Percentiles rank a stretch among this genome's conserved stretches.
phyloP scores from a whole-genome alignment of 2,113 vertebrate species.

The Nettapus auritus region DNA sequence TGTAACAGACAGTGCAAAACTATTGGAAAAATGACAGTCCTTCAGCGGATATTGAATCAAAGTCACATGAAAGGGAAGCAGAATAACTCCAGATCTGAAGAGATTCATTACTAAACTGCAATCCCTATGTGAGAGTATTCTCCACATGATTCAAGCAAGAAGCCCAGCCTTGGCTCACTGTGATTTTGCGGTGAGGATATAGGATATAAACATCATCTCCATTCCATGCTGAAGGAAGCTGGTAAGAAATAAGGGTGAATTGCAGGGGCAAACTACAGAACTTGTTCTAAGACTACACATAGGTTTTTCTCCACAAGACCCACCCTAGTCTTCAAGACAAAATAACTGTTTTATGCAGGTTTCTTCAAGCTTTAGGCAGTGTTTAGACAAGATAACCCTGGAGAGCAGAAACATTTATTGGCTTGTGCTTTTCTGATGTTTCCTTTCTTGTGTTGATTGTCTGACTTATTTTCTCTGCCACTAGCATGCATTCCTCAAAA shows the following conservation, averaged over 20 bases:
- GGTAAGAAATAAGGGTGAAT: not conserved
- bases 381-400: not conserved
- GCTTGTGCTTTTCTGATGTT: not conserved
- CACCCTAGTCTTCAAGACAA: not conserved
- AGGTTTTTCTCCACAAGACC: not conserved
- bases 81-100: not conserved
- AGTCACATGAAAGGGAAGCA: not conserved
- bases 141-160: not conserved
- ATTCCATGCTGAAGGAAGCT: not conserved
- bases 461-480: not conserved
- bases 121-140: not conserved
- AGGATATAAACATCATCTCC: not conserved
- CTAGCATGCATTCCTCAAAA: not conserved
- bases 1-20: not conserved
- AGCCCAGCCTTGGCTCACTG: not conserved
- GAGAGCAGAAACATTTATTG: not conserved
- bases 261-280: not conserved
- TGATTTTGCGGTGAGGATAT: not conserved
- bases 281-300: not conserved
- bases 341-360: not conserved
- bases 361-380: not conserved
- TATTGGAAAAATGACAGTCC: rapidly evolving
- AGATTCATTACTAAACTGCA: not conserved
- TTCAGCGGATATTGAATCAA: not conserved
- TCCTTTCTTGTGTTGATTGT: not conserved